Base-by-base conservation (phyloP, 2,113 vertebrate genomes). In the Ariopsis seemanni region DNA sequence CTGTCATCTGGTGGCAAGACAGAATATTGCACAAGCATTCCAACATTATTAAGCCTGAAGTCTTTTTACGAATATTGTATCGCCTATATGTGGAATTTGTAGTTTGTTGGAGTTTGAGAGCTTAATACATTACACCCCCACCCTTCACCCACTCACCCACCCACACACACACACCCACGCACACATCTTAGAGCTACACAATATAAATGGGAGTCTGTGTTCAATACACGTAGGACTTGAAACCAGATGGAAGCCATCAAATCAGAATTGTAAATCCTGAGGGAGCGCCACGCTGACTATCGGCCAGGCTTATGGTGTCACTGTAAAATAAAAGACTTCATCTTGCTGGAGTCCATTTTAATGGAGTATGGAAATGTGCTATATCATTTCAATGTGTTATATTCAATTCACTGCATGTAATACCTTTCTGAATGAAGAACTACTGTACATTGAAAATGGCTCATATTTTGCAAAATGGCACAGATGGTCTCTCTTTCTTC, bases 241-340 rank as follows among this genome's bases (percentile, higher is more conserved):
- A 11, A 82, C 58, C 80, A 82, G 80, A 62, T 82, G 80, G 58
- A 63, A 82, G 20, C 6, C 34, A 82, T 82, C 30, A 82, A 63
- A 63, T 82, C 20, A 82, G 80, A 62, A 11, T 42, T 63, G 63
- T 22, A 82, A 63, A 82, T 18, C 30, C 34, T 82, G 58, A 62
- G 58, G 48, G 17, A 82, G 9, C 34, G 62, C 58, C 30, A 82
- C 5, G 20, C 18, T 82, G 58, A 63, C 9, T 82, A 60, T 60
- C 22, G 14, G 20, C 80, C 57, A 48, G 58, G 20, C 11, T 48
- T 48, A 82, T 63, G 18, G 80, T 82, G 34, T 82, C 27, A 48
- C 58, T 82, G 10, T 60, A 58, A 6, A 82, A 63, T 82, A 82
- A 82, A 63, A 62, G 4, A 42, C 57, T 82, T 82, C 58, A 82